A percentile compares a stretch with the other conserved stretches of the same genome.
Evolutionary conservation across 2,797 vertebrate genomes (phyloP).

Genomic region (Danio jaintianensis): DNA sequence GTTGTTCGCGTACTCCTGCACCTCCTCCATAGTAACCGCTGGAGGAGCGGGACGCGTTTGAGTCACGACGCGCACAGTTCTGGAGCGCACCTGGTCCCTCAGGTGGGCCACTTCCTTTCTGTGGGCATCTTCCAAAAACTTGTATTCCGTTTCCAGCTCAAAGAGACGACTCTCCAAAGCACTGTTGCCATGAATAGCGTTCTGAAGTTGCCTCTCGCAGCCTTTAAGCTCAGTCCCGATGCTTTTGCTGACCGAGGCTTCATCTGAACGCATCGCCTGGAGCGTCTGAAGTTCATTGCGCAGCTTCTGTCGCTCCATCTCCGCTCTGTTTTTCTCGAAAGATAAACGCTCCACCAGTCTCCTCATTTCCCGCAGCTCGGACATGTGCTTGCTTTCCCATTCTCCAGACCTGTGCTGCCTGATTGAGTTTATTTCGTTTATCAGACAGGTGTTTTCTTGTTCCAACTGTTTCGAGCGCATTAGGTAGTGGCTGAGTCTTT

Average conservation of each 20-base stretch:
- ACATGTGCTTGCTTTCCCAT: conserved; percentile 68
- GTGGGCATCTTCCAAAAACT: conserved; percentile 79
- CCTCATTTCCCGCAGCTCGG: conserved; percentile 83
- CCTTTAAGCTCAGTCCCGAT: conserved; percentile 83
- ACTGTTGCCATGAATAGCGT: conserved; percentile 77
- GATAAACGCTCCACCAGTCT: conserved; percentile 83
- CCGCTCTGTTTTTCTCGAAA: conserved; percentile 82
- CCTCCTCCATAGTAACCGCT: conserved; percentile 75
- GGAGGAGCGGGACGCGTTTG: conserved; percentile 69
- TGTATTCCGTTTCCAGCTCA: conserved; percentile 80
- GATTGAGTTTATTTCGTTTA: conserved; percentile 80
- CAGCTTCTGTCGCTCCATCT: conserved; percentile 87
- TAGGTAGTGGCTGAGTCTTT: conserved; percentile 86
- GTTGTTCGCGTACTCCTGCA: conserved; percentile 81
- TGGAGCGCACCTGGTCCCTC: conserved; percentile 74
- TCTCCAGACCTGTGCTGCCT: conserved; percentile 65
- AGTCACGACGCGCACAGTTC: conserved; percentile 65
- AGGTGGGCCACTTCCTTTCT: conserved; percentile 75
- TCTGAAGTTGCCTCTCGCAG: conserved; percentile 79
- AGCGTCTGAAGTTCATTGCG: conserved; percentile 82
- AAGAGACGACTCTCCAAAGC: conserved; percentile 84
- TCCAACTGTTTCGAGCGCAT: conserved; percentile 88
- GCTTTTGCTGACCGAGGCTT: conserved; percentile 76
- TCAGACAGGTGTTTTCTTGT: conserved; percentile 85
- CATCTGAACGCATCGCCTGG: conserved; percentile 78